Percentiles rank a stretch among this genome's conserved stretches.
Conservation (phyloP, 2,888 invertebrate genomes). For the Parelbella ahira region DNA sequence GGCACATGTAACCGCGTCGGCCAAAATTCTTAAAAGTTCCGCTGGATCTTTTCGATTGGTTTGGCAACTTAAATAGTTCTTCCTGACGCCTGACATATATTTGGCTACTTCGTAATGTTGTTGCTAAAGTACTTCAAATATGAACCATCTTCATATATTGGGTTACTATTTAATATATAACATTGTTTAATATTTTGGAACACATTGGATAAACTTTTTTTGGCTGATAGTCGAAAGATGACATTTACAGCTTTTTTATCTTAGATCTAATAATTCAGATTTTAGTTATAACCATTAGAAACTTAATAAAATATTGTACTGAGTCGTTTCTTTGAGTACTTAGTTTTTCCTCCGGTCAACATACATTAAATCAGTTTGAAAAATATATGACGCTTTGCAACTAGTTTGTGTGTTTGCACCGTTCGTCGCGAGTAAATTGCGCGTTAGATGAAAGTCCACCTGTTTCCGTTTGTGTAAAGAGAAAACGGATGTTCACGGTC, state of each 20-base stretch:
- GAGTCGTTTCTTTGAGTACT: no score
- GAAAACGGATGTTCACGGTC: conserved; percentile 10
- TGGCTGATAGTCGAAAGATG: no score
- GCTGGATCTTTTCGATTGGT: conserved; percentile 22
- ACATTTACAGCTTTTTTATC: no score
- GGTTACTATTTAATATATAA: no score
- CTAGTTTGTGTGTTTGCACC: background rate
- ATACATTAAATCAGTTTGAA: conserved; percentile 1
- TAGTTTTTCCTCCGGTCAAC: background rate
- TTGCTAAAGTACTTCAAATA: conserved; percentile 17
- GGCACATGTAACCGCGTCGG: conserved; percentile 18
- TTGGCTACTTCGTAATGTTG: conserved; percentile 3
- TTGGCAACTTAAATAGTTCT: conserved; percentile 23
- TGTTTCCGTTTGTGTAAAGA: background rate
- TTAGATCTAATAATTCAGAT: no score
- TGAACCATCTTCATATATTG: conserved; percentile 2
- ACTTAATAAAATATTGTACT: no score
- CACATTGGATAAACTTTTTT: no score
- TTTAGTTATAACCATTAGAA: no score
- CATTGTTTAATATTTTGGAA: no score
- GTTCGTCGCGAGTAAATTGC: conserved; percentile 2
- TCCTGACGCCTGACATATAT: conserved; percentile 5
- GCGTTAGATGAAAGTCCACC: conserved; percentile 5
- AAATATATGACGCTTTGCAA: conserved; percentile 3
- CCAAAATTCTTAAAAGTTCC: conserved; percentile 20